Conservation (phyloP, 2,797 vertebrate species). For the Danio albolineatus region DNA sequence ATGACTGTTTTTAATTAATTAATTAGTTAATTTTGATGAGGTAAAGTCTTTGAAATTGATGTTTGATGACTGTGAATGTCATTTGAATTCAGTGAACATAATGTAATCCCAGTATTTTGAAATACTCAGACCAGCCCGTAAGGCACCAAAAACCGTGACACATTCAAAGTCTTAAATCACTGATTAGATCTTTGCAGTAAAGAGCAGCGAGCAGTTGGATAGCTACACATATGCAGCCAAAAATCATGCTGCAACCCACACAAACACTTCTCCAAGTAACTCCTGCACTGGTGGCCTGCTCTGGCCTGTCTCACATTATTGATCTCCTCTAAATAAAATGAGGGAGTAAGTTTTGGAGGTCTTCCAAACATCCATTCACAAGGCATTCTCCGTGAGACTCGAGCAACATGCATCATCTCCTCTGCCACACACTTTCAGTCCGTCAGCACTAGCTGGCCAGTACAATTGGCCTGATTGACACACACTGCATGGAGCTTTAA, state of each 20-base stretch:
- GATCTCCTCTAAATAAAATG: constrained; percentile 54
- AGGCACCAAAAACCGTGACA: too few relatives aligned
- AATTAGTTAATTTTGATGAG: too few relatives aligned
- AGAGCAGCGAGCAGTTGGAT: too few relatives aligned
- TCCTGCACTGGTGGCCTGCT: constrained; percentile 35
- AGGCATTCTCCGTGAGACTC: constrained; percentile 45
- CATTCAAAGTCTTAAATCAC: too few relatives aligned
- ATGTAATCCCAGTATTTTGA: too few relatives aligned
- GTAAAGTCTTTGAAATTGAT: too few relatives aligned
- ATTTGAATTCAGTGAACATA: too few relatives aligned
- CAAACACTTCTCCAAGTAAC: constrained; percentile 6
- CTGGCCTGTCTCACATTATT: constrained; percentile 39
- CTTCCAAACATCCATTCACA: constrained; percentile 61
- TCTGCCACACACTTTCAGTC: constrained; percentile 34
- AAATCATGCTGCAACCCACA: background rate
- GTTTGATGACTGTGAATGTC: too few relatives aligned
- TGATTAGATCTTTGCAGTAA: too few relatives aligned
- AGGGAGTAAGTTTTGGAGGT: constrained; percentile 60
- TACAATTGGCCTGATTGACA: constrained; percentile 61
- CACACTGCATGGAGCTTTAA: constrained; percentile 51
- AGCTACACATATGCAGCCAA: too few relatives aligned
- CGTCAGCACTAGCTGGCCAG: constrained; percentile 45
- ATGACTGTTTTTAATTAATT: too few relatives aligned
- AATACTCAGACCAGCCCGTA: too few relatives aligned
- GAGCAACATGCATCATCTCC: constrained; percentile 26